Conservation (phyloP, 2,113 vertebrate genomes). For the Chitala chitala region DNA sequence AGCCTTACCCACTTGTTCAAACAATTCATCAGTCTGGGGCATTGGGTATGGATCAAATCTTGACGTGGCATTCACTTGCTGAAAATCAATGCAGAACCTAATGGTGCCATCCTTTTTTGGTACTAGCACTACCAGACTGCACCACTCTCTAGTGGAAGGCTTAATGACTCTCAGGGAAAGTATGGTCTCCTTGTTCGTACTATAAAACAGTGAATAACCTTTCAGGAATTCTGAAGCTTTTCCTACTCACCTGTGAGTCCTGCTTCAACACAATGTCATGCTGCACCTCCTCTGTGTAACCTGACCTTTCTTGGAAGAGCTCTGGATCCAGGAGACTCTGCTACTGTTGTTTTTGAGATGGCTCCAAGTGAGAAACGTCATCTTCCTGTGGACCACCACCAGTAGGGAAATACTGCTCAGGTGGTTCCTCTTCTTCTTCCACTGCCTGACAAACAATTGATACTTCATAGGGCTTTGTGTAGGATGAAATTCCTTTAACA, state of each 20-base stretch:
- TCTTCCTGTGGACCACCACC: not conserved
- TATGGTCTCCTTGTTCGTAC: no score
- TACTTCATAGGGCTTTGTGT: not conserved
- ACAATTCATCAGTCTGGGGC: no score
- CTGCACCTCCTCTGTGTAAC: not conserved
- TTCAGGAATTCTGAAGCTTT: not conserved
- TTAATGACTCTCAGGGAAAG: no score
- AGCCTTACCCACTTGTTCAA: no score
- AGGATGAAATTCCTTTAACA: constrained; percentile 3
- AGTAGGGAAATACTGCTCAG: not conserved
- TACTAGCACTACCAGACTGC: no score
- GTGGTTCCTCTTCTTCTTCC: not conserved
- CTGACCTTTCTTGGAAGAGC: not conserved
- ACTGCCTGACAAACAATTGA: not conserved
- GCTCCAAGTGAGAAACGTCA: not conserved
- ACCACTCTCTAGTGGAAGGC: no score
- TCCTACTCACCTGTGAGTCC: not conserved
- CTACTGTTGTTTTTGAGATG: not conserved
- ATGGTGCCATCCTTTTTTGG: no score
- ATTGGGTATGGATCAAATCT: no score
- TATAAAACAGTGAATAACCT: not conserved
- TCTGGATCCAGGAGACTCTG: not conserved
- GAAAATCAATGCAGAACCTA: no score
- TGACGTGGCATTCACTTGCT: no score
- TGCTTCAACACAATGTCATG: not conserved